phyloP scores from a whole-genome alignment of 1,140 invertebrate genomes.

The Pogonus chalceus region DNA sequence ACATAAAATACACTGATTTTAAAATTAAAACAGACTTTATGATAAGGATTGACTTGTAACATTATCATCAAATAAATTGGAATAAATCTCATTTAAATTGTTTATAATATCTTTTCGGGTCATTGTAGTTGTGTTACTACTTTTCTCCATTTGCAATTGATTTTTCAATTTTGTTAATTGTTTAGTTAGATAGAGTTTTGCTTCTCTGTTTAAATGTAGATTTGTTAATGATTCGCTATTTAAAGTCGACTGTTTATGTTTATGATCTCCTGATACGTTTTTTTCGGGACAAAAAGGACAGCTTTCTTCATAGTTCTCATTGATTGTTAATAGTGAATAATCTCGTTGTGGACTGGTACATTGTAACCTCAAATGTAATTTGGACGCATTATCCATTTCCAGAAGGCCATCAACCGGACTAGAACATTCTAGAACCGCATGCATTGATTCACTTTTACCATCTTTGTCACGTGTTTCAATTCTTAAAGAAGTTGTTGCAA shows the following conservation, averaged over 20 bases:
- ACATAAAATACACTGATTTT: no score
- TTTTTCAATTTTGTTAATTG: not conserved
- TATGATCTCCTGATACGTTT: not conserved
- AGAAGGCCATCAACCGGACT: not conserved
- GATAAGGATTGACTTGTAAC: no score
- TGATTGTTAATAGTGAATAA: not conserved
- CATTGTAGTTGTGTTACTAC: not conserved
- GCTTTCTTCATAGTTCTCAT: not conserved
- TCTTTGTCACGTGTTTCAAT: not conserved
- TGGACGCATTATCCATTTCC: slow-evolving; percentile 1
- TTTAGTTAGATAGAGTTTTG: not conserved
- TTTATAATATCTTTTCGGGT: not conserved
- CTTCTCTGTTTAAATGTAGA: not conserved
- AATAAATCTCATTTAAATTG: not conserved
- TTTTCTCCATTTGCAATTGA: not conserved
- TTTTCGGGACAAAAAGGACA: not conserved
- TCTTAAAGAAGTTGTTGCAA: not conserved
- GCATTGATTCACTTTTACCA: not conserved
- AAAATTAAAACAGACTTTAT: no score
- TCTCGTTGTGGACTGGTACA: not conserved
- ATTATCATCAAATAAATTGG: not conserved
- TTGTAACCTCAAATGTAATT: not conserved
- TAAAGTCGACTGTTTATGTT: not conserved
- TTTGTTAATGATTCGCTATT: not conserved
- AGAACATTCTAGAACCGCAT: slow-evolving; percentile 5